Evolutionary conservation across 2,113 vertebrate species (phyloP).

Genomic region (Protomyctophum bolini): DNA sequence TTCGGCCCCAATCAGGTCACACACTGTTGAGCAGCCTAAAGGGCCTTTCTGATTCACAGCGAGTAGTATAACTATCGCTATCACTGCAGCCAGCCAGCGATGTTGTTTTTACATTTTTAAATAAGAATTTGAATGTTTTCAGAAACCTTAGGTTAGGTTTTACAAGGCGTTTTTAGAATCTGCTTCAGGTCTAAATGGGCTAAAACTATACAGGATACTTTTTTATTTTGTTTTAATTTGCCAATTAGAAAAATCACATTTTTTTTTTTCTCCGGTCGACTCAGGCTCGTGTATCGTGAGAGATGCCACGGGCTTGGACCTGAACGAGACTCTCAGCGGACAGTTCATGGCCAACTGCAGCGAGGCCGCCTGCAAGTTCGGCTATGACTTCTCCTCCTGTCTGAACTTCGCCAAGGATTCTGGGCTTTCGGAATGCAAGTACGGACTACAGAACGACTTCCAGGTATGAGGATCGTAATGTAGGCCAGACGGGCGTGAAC

Average conservation of each 20-base stretch:
- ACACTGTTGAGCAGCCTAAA: no score
- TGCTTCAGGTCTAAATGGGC: no score
- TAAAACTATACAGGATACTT: slow-evolving; percentile 29
- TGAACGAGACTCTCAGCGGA: slow-evolving; percentile 79
- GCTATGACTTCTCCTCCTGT: slow-evolving; percentile 90
- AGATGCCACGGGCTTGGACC: slow-evolving; percentile 83
- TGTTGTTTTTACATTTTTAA: no score
- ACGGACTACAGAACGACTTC: slow-evolving; percentile 88
- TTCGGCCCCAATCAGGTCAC: no score
- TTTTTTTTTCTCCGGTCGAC: background rate
- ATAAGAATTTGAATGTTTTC: no score
- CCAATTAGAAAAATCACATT: background rate
- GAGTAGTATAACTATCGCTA: no score
- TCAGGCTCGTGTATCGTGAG: slow-evolving; percentile 93
- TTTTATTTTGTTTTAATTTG: background rate
- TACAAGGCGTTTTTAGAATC: no score
- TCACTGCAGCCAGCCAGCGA: no score
- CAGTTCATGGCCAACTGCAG: slow-evolving; percentile 82
- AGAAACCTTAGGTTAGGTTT: no score
- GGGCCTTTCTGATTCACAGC: no score
- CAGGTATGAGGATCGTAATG: slow-evolving; percentile 78
- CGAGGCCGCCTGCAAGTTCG: slow-evolving; percentile 86
- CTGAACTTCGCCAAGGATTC: slow-evolving; percentile 4
- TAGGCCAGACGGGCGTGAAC: background rate
- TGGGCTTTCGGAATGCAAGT: slow-evolving; percentile 64